Evolutionary conservation across 1,140 invertebrate species (phyloP).

Genomic region (Holotrichia oblita): DNA sequence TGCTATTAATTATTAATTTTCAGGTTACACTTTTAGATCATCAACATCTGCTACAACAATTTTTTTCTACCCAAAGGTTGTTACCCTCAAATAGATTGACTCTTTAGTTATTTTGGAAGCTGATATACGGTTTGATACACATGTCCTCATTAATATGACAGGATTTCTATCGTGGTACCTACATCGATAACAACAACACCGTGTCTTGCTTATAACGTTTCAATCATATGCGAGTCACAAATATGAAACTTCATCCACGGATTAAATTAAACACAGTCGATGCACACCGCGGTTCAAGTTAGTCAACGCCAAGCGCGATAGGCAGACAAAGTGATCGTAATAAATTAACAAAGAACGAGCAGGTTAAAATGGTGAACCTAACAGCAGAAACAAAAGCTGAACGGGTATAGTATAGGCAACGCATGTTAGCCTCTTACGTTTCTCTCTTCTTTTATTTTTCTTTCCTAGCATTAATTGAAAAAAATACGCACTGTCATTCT

Average conservation of each 20-base stretch:
- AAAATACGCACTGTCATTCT: conserved; percentile 32
- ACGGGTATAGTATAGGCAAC: too few relatives aligned
- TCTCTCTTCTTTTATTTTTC: not conserved
- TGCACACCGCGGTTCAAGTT: not conserved
- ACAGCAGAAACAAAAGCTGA: not conserved
- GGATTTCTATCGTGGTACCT: conserved; percentile 9
- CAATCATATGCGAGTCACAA: conserved; percentile 1
- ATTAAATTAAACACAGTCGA: conserved; percentile 8
- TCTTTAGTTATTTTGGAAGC: not conserved
- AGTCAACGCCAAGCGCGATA: not conserved
- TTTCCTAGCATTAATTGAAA: conserved; percentile 26
- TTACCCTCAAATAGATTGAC: too few relatives aligned
- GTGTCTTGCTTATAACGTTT: not conserved
- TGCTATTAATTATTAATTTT: too few relatives aligned
- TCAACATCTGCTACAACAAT: too few relatives aligned
- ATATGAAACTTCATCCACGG: conserved; percentile 7
- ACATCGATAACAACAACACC: not conserved
- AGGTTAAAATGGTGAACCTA: not conserved
- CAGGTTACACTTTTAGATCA: too few relatives aligned
- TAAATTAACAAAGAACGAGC: not conserved
- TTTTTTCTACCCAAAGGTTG: too few relatives aligned
- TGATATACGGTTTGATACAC: not conserved
- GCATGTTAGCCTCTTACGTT: not conserved
- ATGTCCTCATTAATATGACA: conserved; percentile 10
- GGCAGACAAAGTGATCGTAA: not conserved